A percentile compares a stretch with the other conserved stretches of the same genome.
Conservation (phyloP, 2,113 vertebrate species). For the Podarcis cretensis region DNA sequence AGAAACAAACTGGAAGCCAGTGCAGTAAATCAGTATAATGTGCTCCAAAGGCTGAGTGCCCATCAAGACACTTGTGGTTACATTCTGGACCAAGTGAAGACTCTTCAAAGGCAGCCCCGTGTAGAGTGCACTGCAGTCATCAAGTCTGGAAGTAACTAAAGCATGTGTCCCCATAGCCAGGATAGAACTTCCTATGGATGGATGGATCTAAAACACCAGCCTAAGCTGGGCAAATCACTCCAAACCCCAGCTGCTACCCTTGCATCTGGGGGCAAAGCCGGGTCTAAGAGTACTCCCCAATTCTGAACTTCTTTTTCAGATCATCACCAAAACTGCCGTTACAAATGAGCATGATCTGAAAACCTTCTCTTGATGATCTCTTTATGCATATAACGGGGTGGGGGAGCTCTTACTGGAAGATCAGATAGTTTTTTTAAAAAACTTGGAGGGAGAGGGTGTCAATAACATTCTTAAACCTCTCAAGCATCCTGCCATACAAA, state of each 20-base stretch:
- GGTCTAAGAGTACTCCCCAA: neutral
- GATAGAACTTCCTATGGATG: neutral
- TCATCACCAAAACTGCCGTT: neutral
- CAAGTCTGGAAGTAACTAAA: neutral
- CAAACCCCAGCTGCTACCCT: neutral
- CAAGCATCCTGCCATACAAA: neutral
- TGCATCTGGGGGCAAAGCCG: neutral
- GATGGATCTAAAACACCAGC: neutral
- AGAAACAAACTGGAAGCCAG: neutral
- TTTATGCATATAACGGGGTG: neutral
- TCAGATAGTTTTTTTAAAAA: neutral
- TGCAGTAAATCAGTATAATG: neutral
- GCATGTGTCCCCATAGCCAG: neutral
- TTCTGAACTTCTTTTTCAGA: no score
- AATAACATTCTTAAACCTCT: neutral
- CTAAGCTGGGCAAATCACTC: neutral
- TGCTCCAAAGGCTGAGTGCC: neutral
- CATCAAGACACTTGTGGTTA: neutral
- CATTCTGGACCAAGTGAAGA: neutral
- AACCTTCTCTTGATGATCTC: neutral
- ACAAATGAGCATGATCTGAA: neutral
- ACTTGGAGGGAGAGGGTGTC: neutral
- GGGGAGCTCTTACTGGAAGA: neutral
- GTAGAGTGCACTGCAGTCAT: neutral
- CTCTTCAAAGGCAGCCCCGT: neutral